phyloP scores from a whole-genome alignment of 2,888 invertebrate species.

The Salticus scenicus region DNA sequence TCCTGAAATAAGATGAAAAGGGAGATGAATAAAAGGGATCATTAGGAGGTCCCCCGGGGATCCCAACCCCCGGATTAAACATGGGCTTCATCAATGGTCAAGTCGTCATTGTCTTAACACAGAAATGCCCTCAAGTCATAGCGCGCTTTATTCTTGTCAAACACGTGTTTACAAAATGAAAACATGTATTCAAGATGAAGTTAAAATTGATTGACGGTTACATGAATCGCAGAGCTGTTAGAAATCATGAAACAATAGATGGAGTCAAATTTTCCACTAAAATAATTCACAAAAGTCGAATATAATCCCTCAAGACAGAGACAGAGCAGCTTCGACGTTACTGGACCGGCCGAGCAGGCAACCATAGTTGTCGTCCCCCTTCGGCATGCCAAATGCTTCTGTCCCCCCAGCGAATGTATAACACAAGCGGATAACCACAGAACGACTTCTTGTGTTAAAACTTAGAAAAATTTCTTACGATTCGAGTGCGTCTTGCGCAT shows the following conservation, averaged over 20 bases:
- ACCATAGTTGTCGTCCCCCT: conserved; percentile 13
- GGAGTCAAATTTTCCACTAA: background rate
- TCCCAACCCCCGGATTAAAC: conserved; percentile 65
- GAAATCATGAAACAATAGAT: conserved; percentile 11
- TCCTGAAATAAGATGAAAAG: conserved; percentile 77
- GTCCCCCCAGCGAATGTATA: background rate
- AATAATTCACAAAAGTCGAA: background rate
- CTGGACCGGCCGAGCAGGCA: conserved; percentile 14
- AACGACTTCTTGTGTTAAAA: too few relatives aligned
- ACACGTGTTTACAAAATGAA: background rate
- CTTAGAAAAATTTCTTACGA: too few relatives aligned
- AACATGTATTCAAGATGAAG: background rate
- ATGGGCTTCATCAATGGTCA: conserved; percentile 63
- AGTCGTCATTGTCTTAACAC: background rate
- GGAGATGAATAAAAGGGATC: conserved; percentile 71
- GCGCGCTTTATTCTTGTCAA: background rate
- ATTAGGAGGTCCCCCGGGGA: conserved; percentile 65
- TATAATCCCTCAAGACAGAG: background rate
- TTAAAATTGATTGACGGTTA: background rate
- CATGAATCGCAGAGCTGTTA: background rate
- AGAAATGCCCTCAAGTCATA: background rate
- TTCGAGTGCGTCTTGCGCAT: too few relatives aligned
- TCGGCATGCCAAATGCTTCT: background rate
- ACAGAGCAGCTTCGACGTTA: conserved; percentile 7
- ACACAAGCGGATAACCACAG: too few relatives aligned